phyloP scores from a whole-genome alignment of 1,140 invertebrate species.

The Trachelipus rathkii region DNA sequence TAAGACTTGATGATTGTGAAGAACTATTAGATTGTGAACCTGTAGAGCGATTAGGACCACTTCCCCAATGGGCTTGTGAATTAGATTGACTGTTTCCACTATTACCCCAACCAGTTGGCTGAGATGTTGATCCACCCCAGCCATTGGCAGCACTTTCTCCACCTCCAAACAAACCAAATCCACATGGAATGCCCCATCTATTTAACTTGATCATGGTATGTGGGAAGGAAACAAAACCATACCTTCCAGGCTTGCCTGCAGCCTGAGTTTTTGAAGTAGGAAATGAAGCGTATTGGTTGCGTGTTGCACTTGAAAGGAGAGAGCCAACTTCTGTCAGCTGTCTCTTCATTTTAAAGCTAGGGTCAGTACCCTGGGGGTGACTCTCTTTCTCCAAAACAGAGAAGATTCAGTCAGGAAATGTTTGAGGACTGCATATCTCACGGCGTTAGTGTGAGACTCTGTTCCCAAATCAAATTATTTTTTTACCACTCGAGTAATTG shows the following conservation, averaged over 20 bases:
- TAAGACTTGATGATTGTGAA: conserved; percentile 34
- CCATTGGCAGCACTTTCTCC: conserved; percentile 44
- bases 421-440: too few species aligned
- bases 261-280: conserved; percentile 40
- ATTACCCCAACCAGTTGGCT: conserved; percentile 42
- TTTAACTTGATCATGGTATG: conserved; percentile 34
- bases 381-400: conserved; percentile 30
- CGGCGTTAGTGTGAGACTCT: conserved; percentile 22
- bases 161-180: conserved; percentile 42
- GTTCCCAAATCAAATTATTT: not conserved
- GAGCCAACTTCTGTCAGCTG: conserved; percentile 26
- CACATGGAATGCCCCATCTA: conserved; percentile 45
- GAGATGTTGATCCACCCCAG: conserved; percentile 40
- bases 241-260: conserved; percentile 41
- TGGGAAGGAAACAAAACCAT: conserved; percentile 38
- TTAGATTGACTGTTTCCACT: conserved; percentile 33
- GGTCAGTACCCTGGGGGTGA: conserved; percentile 44
- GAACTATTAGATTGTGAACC: conserved; percentile 34
- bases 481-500: not conserved
- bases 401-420: conserved; percentile 38
- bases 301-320: conserved; percentile 39
- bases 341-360: conserved; percentile 39
- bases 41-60: conserved; percentile 35
- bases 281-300: conserved; percentile 45
- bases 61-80: conserved; percentile 44